Percentiles rank a stretch among this genome's conserved stretches.
Evolutionary conservation across 53 echinoderm and acorn worm genomes (phyloP).

Genomic region (Astropecten irregularis): DNA sequence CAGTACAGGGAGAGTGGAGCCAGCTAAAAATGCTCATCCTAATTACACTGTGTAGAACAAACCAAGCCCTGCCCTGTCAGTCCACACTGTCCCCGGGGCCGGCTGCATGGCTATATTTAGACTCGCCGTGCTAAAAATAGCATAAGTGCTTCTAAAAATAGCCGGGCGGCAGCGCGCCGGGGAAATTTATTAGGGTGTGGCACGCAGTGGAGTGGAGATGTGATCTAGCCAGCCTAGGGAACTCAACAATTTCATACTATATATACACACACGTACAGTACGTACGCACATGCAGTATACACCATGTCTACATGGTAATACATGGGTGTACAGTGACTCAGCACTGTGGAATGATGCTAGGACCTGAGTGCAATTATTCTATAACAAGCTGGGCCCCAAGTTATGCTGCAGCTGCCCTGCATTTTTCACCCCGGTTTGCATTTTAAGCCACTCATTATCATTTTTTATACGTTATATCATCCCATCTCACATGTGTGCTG

Average conservation of each 20-base stretch:
- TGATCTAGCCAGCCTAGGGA: slow-evolving; percentile 36
- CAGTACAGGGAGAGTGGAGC: neutral
- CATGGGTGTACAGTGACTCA: slow-evolving; percentile 36
- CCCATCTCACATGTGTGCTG: too few species aligned
- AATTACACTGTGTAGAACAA: slow-evolving; percentile 58
- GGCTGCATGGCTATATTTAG: slow-evolving; percentile 38
- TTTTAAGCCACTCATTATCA: too few species aligned
- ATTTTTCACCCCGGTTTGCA: neutral
- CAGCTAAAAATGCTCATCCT: slow-evolving; percentile 43
- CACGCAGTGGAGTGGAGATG: slow-evolving; percentile 14
- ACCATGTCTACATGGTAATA: too few species aligned
- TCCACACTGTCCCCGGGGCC: neutral
- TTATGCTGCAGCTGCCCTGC: slow-evolving; percentile 9
- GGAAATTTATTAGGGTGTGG: slow-evolving; percentile 59
- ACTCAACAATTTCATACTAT: neutral
- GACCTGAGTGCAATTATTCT: slow-evolving; percentile 18
- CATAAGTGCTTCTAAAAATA: slow-evolving; percentile 41
- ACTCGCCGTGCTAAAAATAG: slow-evolving; percentile 46
- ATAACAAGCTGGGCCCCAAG: neutral
- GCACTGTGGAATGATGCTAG: slow-evolving; percentile 31
- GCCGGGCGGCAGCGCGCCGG: slow-evolving; percentile 26
- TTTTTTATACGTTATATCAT: too few species aligned
- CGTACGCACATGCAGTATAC: neutral
- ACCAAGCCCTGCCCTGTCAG: slow-evolving; percentile 22
- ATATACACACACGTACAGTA: neutral